Evolutionary conservation across 1,140 invertebrate species (phyloP), one percentile per base, ranked within the genome.

Genomic region (Papilio dardanus): DNA sequence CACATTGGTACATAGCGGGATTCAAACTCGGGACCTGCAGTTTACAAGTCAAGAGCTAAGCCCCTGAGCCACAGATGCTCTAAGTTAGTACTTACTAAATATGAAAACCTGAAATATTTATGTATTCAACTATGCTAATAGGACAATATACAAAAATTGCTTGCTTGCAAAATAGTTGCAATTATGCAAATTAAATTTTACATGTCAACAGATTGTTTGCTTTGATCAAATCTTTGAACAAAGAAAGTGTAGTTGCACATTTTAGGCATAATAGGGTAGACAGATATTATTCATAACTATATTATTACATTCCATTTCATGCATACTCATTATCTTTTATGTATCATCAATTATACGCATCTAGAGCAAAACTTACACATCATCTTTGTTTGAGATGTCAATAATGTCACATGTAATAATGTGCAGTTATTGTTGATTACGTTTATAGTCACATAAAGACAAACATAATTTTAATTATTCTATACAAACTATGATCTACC

Each of bases 271-370:
- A 46, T 46, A 46, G 42, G 42, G 42, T 46, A 46, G 42, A 62
- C 14, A 62, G 12, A 62, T 62, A 14, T 62, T 28, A 14, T 24
- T 62, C 14, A 62, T 46, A 19, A 46, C n/a, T 46, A 6, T n/a
- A 4, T 50, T 50, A 4, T 62, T 62, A 28, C 21, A 12, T 5
- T 54, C 8, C 24, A 62, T 62, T 62, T 28, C 21, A 62, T 62
- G 24, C 14, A 16, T 14, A 62, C 28, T 58, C 24, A 28, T 62
- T 24, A 62, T 62, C 54, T 62, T 62, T 77, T 74, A 54, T 65
- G 67, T 54, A 62, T 54, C 37, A 71, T 46, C 62, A 74, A 74
- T 74, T 74, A 73, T 28, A 75, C 76, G 35, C 71, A 74, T 62
- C 24, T 28, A 62, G 3, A 62, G 21, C 19, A 16, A 62, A 62